Evolutionary conservation across 1,140 invertebrate species (phyloP).

Genomic region (Magallana angulata): DNA sequence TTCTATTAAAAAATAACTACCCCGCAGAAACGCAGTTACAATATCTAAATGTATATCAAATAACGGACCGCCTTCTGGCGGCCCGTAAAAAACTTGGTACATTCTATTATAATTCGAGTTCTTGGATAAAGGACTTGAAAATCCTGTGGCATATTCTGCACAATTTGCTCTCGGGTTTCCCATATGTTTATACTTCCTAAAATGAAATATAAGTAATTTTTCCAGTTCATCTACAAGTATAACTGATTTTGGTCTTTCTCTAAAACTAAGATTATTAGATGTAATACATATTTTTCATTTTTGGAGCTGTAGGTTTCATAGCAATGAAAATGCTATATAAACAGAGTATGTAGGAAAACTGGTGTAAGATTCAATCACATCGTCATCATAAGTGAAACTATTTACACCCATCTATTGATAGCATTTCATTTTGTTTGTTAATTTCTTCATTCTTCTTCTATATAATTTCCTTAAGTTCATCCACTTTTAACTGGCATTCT

Average conservation of each 20-base stretch:
- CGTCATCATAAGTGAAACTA: too few species aligned
- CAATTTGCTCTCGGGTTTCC: conserved; percentile 38
- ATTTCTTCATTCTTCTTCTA: too few species aligned
- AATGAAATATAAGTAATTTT: conserved; percentile 55
- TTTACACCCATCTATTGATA: too few species aligned
- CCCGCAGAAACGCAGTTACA: too few species aligned
- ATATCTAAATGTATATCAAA: too few species aligned
- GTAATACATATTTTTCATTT: conserved; percentile 44
- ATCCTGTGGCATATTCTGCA: conserved; percentile 82
- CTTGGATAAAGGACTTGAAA: conserved; percentile 56
- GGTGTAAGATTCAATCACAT: too few species aligned
- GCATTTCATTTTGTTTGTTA: too few species aligned
- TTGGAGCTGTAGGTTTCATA: not conserved
- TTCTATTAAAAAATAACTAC: too few species aligned
- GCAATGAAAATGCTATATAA: not conserved
- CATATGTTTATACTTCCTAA: conserved; percentile 50
- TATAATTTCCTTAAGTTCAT: too few species aligned
- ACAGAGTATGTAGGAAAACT: conserved; percentile 13
- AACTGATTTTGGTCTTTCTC: conserved; percentile 29
- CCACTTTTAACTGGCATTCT: too few species aligned
- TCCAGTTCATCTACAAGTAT: conserved; percentile 48
- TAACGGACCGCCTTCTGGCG: too few species aligned
- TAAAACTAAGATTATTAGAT: not conserved
- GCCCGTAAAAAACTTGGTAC: conserved; percentile 42
- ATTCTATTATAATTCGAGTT: conserved; percentile 52